Evolutionary conservation across 1,140 invertebrate species (phyloP), one percentile per base, ranked within the genome.

Genomic region (Neuroterus valhalla): DNA sequence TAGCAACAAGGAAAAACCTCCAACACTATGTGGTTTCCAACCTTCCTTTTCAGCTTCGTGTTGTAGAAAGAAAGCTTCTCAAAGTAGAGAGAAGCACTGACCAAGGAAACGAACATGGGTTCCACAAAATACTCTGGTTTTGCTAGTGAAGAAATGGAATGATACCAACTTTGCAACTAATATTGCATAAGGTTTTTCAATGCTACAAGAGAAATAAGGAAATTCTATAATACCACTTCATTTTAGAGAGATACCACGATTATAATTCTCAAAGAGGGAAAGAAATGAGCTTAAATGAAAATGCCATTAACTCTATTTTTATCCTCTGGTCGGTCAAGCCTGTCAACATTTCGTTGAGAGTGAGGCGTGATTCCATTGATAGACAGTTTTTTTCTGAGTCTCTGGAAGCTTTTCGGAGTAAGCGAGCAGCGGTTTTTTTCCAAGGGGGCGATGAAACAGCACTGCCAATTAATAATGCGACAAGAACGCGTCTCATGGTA

Each of bases 41-140:
- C 55, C 26, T 26, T 62, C 15, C 55, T 62, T 62, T 62, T 31
- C 31, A 23, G 23, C 55, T 26, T 62, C 26, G 11, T 12, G 19
- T 55, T 26, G 26, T 62, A 31, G 23, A 31, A 31, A 62, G 14
- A 23, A 26, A 62, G 55, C 23, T 31, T 31, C 23, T n/a, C 15
- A 23, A 21, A 23, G 19, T 77, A 70, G 77, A 80, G 72, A 70
- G 76, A 66, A 82, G 79, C 79, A 79, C 74, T 82, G 77, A 79
- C 81, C 31, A 75, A 81, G 81, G 82, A 83, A 83, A 83, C 77
- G 74, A 79, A 83, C 79, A 81, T 79, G 82, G 78, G 76, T 81
- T 82, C 77, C 74, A 77, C 26, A 31, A 55, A 55, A 55, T 23
- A 55, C 3, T 11, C 23, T 55, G 11, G 52, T 26, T 31, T 55